Conservation (phyloP, 2,113 vertebrate genomes). For the Microtus ochrogaster region DNA sequence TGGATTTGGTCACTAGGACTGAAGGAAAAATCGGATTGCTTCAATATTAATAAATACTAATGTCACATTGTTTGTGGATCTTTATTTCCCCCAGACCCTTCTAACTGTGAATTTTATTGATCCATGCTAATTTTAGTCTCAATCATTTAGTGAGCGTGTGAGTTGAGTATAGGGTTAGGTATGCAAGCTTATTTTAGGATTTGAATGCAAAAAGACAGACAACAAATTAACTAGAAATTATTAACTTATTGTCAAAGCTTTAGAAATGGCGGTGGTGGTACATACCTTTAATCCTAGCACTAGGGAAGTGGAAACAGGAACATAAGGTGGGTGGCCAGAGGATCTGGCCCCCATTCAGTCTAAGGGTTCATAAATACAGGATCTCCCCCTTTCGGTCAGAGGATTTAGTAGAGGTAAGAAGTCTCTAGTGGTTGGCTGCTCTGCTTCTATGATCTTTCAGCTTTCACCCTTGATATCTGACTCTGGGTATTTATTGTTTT, state of each 20-base stretch:
- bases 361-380: too few species aligned
- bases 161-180: background rate
- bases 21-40: background rate
- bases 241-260: background rate
- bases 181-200: background rate
- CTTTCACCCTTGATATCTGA: too few species aligned
- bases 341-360: too few species aligned
- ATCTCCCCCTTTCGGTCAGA: too few species aligned
- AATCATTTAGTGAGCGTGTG: constrained; percentile 34
- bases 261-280: too few species aligned
- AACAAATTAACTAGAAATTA: constrained; percentile 15
- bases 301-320: too few species aligned
- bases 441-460: too few species aligned
- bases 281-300: too few species aligned
- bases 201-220: background rate
- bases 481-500: too few species aligned
- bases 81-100: background rate
- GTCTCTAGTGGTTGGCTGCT: too few species aligned
- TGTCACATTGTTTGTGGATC: background rate
- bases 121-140: constrained; percentile 3
- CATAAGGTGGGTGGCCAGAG: too few species aligned
- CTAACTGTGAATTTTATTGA: constrained; percentile 41
- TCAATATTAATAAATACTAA: constrained; percentile 43
- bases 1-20: background rate
- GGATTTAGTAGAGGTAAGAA: too few species aligned